phyloP scores from a whole-genome alignment of 2,797 vertebrate species.

The Eutrigla gurnardus region DNA sequence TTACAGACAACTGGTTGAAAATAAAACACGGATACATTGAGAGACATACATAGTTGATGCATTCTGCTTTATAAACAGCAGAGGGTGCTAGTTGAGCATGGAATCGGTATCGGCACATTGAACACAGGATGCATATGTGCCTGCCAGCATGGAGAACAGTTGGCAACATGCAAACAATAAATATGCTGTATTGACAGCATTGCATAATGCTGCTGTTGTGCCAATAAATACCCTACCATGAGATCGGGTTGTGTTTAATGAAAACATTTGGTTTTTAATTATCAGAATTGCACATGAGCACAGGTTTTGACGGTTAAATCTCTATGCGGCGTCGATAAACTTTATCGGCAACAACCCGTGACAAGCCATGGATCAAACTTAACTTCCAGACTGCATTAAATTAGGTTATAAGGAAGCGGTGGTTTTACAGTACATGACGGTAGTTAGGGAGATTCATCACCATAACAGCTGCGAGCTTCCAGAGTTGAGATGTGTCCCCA shows the following conservation, averaged over 20 bases:
- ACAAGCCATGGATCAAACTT: conserved; percentile 5
- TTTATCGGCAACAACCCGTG: conserved; percentile 14
- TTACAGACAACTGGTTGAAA: no score
- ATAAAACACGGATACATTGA: no score
- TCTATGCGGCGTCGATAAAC: conserved; percentile 14
- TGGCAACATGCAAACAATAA: conserved; percentile 24
- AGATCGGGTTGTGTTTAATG: conserved; percentile 22
- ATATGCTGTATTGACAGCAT: conserved; percentile 23
- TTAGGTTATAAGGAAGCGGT: conserved; percentile 1
- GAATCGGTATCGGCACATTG: not conserved
- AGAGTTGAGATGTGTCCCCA: not conserved
- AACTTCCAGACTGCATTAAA: conserved; percentile 15
- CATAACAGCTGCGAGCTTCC: conserved; percentile 10
- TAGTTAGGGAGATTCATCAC: conserved; percentile 11
- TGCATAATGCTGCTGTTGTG: conserved; percentile 11
- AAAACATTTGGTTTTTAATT: conserved; percentile 36
- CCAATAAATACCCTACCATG: conserved; percentile 21
- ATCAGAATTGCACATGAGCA: conserved; percentile 7
- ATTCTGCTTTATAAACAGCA: conserved; percentile 50
- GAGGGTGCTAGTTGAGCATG: conserved; percentile 68
- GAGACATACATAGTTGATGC: not conserved
- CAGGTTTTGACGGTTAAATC: conserved; percentile 31
- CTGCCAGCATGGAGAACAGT: conserved; percentile 17
- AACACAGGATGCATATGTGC: not conserved
- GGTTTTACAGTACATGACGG: conserved; percentile 16